These are phyloP conservation scores for Rhinatrema bivittatum DNA, from an alignment of 2,797 vertebrate species.

Conservation along the genomic window DNA sequence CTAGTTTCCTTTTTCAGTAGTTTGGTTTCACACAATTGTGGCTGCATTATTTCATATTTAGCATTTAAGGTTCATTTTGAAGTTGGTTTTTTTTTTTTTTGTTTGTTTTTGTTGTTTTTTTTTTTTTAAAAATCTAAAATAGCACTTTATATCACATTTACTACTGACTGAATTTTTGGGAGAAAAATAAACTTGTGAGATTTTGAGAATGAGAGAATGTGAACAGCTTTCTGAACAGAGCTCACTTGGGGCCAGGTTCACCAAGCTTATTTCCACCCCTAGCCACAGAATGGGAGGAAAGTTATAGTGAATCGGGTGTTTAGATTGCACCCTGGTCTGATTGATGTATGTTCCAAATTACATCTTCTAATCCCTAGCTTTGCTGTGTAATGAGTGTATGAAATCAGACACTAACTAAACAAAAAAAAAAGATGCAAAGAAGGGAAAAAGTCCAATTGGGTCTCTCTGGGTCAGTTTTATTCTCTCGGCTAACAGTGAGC, in stretches of 20 bases:
- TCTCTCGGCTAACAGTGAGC: slow-evolving; percentile 30
- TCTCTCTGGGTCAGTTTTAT: slow-evolving; percentile 27
- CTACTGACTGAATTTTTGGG: slow-evolving; percentile 53
- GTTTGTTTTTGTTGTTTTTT: slow-evolving; percentile 19
- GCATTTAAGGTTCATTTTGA: slow-evolving; percentile 26
- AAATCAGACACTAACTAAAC: slow-evolving; percentile 16
- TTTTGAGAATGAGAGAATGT: slow-evolving; percentile 33
- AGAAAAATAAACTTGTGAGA: slow-evolving; percentile 25
- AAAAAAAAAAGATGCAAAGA: slow-evolving; percentile 26
- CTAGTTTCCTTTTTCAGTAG: not conserved
- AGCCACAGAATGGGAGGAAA: too few relatives aligned
- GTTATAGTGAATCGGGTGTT: too few relatives aligned
- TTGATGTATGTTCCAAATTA: too few relatives aligned
- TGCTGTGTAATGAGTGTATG: too few relatives aligned
- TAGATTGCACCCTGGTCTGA: too few relatives aligned
- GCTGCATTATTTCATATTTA: slow-evolving; percentile 35
- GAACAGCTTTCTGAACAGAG: slow-evolving; percentile 34
- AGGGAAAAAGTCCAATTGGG: slow-evolving; percentile 20
- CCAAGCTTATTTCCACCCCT: too few relatives aligned
- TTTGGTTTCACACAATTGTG: slow-evolving; percentile 29
- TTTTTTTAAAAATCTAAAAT: slow-evolving; percentile 46
- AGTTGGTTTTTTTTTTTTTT: slow-evolving; percentile 14
- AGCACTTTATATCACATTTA: slow-evolving; percentile 67
- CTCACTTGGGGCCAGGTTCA: too few relatives aligned
- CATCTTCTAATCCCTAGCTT: too few relatives aligned